Conservation (phyloP, 2,797 vertebrate genomes). For the Aphelocoma californica region DNA sequence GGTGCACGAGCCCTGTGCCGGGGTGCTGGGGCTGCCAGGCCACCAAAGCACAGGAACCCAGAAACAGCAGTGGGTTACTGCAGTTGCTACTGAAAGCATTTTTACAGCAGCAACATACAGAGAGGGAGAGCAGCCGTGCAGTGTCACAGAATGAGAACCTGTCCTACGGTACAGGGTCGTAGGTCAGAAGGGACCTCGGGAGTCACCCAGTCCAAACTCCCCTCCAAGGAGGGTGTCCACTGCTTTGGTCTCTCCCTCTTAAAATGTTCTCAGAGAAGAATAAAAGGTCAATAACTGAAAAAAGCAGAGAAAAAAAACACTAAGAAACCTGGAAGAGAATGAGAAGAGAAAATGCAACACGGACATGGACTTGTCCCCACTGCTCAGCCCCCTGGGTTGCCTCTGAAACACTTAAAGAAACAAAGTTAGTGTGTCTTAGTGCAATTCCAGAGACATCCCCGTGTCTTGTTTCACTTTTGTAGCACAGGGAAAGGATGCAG, state of each 20-base stretch:
- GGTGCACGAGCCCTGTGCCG: accelerated
- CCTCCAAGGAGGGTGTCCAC: neutral
- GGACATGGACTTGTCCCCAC: neutral
- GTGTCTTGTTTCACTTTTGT: neutral
- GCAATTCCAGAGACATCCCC: neutral
- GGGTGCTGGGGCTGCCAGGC: neutral
- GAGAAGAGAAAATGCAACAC: neutral
- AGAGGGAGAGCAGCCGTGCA: neutral
- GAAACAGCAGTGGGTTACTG: neutral
- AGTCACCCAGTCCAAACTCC: neutral
- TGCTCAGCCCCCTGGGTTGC: neutral
- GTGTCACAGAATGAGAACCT: neutral
- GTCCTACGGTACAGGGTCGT: accelerated
- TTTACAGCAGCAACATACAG: neutral
- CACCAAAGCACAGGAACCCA: neutral
- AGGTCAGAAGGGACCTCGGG: neutral
- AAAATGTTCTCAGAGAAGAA: neutral
- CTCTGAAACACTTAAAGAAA: neutral
- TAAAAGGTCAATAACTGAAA: neutral
- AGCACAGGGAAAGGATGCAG: neutral
- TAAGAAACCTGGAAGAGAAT: neutral
- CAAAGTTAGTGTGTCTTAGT: accelerated
- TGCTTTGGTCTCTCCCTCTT: neutral
- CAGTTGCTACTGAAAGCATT: neutral
- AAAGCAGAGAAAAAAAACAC: neutral